phyloP scores from a whole-genome alignment of 1,140 invertebrate species.

The Helicoverpa zea region DNA sequence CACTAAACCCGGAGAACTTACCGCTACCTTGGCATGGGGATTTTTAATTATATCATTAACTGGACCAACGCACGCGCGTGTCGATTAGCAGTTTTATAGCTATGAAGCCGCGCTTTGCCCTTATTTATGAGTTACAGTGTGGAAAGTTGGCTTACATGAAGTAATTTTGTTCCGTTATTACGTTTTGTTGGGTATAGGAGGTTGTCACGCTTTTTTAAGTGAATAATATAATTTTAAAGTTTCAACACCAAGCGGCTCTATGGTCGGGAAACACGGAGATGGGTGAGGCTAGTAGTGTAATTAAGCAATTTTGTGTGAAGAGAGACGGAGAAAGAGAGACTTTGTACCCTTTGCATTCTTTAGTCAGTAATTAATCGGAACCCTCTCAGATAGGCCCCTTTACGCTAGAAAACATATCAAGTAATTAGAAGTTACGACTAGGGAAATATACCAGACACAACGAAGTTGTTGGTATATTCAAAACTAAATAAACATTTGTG shows the following conservation, averaged over 20 bases:
- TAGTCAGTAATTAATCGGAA: constrained; percentile 2
- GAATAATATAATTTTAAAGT: constrained; percentile 31
- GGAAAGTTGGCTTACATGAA: constrained; percentile 61
- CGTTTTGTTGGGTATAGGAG: constrained; percentile 35
- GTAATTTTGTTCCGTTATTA: constrained; percentile 45
- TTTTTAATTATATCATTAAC: constrained; percentile 85
- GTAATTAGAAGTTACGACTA: background rate
- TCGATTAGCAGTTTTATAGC: constrained; percentile 75
- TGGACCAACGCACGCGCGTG: constrained; percentile 69
- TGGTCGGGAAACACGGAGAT: background rate
- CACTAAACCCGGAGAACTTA: constrained; percentile 64
- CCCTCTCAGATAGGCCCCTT: constrained; percentile 1
- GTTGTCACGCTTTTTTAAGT: constrained; percentile 39
- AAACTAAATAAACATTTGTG: too few relatives aligned
- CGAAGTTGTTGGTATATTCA: too few relatives aligned
- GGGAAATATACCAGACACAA: background rate
- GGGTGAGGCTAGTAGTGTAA: background rate
- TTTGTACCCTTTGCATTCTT: constrained; percentile 3
- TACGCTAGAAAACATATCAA: constrained; percentile 3
- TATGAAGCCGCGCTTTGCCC: constrained; percentile 66
- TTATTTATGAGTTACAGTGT: constrained; percentile 70
- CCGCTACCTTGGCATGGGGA: constrained; percentile 67
- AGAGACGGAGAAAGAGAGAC: background rate
- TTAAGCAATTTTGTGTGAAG: background rate
- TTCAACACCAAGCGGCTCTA: constrained; percentile 12